Evolutionary conservation across 1,140 invertebrate genomes (phyloP).

Genomic region (Neuroterus valhalla): DNA sequence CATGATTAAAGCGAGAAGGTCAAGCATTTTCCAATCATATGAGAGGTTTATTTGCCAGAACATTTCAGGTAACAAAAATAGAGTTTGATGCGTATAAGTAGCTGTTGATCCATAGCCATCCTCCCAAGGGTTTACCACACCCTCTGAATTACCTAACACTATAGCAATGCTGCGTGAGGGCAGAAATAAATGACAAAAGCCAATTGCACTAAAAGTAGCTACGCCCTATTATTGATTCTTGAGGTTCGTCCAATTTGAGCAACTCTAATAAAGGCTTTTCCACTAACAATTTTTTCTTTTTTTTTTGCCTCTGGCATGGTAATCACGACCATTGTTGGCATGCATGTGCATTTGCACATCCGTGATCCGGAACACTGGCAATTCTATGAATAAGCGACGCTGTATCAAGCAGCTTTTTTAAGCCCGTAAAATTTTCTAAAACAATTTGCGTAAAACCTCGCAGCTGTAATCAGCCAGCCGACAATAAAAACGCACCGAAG

Average conservation of each 20-base stretch:
- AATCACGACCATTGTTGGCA: no score
- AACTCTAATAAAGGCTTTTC: not conserved
- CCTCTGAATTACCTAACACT: not conserved
- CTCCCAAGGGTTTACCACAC: not conserved
- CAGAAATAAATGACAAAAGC: not conserved
- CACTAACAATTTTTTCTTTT: not conserved
- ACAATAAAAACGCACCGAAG: not conserved
- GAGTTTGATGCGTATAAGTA: not conserved
- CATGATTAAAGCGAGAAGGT: no score
- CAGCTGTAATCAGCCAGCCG: not conserved
- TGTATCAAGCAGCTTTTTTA: not conserved
- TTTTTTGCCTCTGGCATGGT: no score
- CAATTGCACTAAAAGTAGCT: not conserved
- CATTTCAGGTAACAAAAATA: not conserved
- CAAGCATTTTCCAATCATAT: not conserved
- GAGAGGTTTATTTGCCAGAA: not conserved
- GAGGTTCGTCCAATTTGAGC: no score
- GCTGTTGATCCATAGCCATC: not conserved
- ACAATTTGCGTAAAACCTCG: not conserved
- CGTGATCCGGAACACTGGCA: not conserved
- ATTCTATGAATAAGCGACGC: slow-evolving; percentile 1
- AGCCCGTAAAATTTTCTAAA: not conserved
- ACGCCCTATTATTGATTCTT: not conserved
- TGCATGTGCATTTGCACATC: not conserved
- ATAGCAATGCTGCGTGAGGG: not conserved